A percentile compares a stretch with the other conserved stretches of the same genome.
These are phyloP conservation scores for Anas platyrhynchos DNA, from an alignment of 2,113 vertebrate genomes.

Conservation along the genomic window DNA sequence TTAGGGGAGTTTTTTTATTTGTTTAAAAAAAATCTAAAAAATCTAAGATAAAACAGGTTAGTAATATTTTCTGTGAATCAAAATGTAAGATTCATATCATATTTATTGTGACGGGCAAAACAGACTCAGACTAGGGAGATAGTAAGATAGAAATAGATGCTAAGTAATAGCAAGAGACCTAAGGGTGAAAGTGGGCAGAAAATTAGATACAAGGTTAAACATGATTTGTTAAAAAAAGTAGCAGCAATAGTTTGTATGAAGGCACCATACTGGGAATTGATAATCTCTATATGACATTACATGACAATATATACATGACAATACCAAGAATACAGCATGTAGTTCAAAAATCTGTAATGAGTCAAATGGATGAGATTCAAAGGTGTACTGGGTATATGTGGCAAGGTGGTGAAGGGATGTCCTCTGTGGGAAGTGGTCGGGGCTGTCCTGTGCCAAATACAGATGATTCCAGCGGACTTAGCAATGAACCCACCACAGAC, in stretches of 20 bases:
- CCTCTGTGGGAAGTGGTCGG: background rate
- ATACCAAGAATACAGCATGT: background rate
- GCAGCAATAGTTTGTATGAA: background rate
- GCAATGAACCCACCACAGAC: background rate
- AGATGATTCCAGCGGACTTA: background rate
- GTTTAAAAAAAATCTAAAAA: background rate
- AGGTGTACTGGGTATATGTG: background rate
- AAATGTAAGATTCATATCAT: no score
- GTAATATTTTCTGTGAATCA: background rate
- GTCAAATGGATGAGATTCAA: background rate
- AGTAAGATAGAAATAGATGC: background rate
- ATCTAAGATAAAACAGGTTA: background rate
- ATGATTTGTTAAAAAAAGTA: background rate
- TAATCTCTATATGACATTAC: background rate
- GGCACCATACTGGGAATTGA: background rate
- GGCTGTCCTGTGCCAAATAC: background rate
- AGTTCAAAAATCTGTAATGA: background rate
- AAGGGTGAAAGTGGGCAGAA: background rate
- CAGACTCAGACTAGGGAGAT: no score
- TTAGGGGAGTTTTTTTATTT: background rate
- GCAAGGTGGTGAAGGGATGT: background rate
- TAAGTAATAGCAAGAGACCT: background rate
- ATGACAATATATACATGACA: background rate
- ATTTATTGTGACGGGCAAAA: no score
- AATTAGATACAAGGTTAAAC: background rate